Conservation (phyloP, 2,888 invertebrate species). For the Aporophyla lueneburgensis region DNA sequence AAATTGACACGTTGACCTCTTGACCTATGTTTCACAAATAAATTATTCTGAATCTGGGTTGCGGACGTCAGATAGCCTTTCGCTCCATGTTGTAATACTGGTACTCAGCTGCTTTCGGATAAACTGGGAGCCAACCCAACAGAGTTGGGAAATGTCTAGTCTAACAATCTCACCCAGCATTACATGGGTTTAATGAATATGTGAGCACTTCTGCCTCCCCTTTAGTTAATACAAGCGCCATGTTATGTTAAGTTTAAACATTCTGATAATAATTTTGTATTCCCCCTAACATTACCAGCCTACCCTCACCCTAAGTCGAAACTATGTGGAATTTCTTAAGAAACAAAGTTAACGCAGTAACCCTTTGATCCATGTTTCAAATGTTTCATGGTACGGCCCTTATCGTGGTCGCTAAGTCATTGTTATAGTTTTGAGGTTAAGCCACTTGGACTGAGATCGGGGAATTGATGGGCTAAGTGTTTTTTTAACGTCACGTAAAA, state of each 20-base stretch:
- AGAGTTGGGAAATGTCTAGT: background rate
- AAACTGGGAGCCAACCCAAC: background rate
- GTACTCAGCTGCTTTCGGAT: background rate
- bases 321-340: slow-evolving; percentile 53
- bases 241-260: slow-evolving; percentile 20
- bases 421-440: slow-evolving; percentile 43
- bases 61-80: too few relatives aligned
- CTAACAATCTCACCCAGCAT: too few relatives aligned
- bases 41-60: too few relatives aligned
- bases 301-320: slow-evolving; percentile 9
- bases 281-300: slow-evolving; percentile 1
- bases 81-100: background rate
- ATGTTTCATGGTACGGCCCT: slow-evolving; percentile 2
- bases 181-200: background rate
- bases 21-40: too few relatives aligned
- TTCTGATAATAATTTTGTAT: slow-evolving; percentile 25
- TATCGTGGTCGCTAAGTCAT: slow-evolving; percentile 43
- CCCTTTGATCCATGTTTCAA: slow-evolving; percentile 60
- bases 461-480: slow-evolving; percentile 35
- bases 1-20: too few relatives aligned
- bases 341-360: slow-evolving; percentile 12
- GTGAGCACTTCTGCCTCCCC: background rate
- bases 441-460: slow-evolving; percentile 31
- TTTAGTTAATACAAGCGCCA: background rate
- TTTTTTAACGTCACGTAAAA: background rate